A percentile compares a stretch with the other conserved stretches of the same genome.
Conservation (phyloP, 1,140 invertebrate species). For the Zeugodacus cucurbitae region DNA sequence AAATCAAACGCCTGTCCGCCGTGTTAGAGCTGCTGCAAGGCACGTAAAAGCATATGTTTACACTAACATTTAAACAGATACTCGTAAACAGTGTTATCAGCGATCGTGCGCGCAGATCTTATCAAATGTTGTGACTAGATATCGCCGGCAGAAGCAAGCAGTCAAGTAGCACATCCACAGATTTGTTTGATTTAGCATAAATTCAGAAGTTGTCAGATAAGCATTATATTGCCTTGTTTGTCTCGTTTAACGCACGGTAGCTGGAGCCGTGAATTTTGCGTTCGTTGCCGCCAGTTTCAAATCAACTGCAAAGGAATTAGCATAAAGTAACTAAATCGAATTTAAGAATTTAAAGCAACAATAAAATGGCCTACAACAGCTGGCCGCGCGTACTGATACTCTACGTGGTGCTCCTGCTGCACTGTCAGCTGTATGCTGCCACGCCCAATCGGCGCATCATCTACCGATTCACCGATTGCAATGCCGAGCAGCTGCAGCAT, state of each 20-base stretch:
- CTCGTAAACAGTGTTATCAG: background rate
- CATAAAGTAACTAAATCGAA: background rate
- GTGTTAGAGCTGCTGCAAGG: background rate
- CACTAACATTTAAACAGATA: background rate
- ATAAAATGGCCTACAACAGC: background rate
- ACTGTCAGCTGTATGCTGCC: background rate
- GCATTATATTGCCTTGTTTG: background rate
- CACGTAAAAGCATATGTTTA: background rate
- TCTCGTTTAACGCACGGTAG: background rate
- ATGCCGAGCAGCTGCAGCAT: slow-evolving; percentile 31
- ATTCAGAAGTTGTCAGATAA: slow-evolving; percentile 24
- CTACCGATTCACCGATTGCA: slow-evolving; percentile 38
- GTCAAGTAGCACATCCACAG: background rate
- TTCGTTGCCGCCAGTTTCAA: background rate
- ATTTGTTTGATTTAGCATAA: slow-evolving; percentile 2
- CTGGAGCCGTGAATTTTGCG: background rate
- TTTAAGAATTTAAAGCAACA: background rate
- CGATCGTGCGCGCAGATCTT: background rate
- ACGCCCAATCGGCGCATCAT: background rate
- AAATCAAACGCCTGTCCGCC: background rate
- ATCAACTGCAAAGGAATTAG: background rate
- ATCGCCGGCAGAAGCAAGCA: background rate
- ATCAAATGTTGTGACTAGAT: background rate
- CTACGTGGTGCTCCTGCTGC: background rate
- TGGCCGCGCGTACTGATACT: background rate